phyloP scores from a whole-genome alignment of 2,888 invertebrate genomes.

The Epiblema foenella region DNA sequence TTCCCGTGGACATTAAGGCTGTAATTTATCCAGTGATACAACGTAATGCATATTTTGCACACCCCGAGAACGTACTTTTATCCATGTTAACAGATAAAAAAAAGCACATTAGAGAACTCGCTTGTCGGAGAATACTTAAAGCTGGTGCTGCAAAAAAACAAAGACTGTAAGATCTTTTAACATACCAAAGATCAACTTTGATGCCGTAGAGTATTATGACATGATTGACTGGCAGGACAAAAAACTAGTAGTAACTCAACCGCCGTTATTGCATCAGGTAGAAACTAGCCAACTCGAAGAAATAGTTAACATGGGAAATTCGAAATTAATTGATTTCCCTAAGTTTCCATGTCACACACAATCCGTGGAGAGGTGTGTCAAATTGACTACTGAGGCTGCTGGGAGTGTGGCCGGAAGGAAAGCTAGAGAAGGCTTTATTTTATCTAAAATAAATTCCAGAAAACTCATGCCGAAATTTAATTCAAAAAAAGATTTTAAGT shows the following conservation, averaged over 20 bases:
- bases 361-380: constrained; percentile 19
- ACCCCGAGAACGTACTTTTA: constrained; percentile 7
- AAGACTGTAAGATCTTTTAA: constrained; percentile 1
- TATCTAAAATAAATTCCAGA: constrained; percentile 3
- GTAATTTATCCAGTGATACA: constrained; percentile 8
- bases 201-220: neutral
- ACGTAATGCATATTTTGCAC: constrained; percentile 1
- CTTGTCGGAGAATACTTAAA: neutral
- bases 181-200: constrained; percentile 22
- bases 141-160: neutral
- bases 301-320: too few relatives aligned
- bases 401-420: neutral
- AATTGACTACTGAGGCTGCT: constrained; percentile 18
- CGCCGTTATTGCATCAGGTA: too few relatives aligned
- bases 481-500: neutral
- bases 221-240: too few relatives aligned
- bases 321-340: constrained; percentile 14
- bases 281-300: too few relatives aligned
- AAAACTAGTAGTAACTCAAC: too few relatives aligned
- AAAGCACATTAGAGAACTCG: neutral
- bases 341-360: constrained; percentile 28
- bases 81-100: neutral
- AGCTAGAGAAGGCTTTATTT: constrained; percentile 7
- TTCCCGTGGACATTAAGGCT: constrained; percentile 3
- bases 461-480: constrained; percentile 3